These are phyloP conservation scores for Phragmatobia fuliginosa DNA, from an alignment of 2,888 invertebrate genomes.

Conservation along the genomic window DNA sequence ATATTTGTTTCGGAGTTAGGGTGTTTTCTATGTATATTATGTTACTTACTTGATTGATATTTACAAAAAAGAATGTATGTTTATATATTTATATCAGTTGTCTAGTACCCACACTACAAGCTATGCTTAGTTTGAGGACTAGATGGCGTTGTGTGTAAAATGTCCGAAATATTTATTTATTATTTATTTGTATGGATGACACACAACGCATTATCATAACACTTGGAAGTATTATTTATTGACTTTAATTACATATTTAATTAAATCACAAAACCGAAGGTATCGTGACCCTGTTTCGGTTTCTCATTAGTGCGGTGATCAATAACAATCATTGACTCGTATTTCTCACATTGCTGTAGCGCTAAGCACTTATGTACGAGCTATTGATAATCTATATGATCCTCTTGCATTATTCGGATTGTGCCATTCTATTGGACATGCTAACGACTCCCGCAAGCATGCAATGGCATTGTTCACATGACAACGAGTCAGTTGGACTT, in stretches of 20 bases:
- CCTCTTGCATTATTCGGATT: slow-evolving; percentile 28
- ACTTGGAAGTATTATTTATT: not conserved
- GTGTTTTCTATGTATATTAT: too few relatives aligned
- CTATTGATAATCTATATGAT: slow-evolving; percentile 19
- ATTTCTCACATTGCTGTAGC: slow-evolving; percentile 11
- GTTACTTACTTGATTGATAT: too few relatives aligned
- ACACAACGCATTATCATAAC: not conserved
- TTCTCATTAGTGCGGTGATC: not conserved
- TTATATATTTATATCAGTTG: too few relatives aligned
- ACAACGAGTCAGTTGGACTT: slow-evolving; percentile 21
- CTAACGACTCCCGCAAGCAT: slow-evolving; percentile 18
- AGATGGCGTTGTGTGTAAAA: too few relatives aligned
- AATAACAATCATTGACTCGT: slow-evolving; percentile 19
- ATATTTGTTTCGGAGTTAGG: too few relatives aligned
- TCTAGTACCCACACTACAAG: too few relatives aligned
- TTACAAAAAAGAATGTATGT: too few relatives aligned
- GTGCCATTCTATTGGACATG: slow-evolving; percentile 14
- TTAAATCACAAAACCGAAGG: not conserved
- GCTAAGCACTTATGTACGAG: slow-evolving; percentile 10
- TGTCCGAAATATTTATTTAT: too few relatives aligned
- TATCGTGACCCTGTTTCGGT: not conserved
- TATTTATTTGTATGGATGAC: too few relatives aligned
- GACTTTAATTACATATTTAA: not conserved
- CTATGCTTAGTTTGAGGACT: too few relatives aligned
- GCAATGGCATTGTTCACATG: slow-evolving; percentile 20